Conservation (phyloP, 2,113 vertebrate species). For the Paramormyrops kingsleyae region DNA sequence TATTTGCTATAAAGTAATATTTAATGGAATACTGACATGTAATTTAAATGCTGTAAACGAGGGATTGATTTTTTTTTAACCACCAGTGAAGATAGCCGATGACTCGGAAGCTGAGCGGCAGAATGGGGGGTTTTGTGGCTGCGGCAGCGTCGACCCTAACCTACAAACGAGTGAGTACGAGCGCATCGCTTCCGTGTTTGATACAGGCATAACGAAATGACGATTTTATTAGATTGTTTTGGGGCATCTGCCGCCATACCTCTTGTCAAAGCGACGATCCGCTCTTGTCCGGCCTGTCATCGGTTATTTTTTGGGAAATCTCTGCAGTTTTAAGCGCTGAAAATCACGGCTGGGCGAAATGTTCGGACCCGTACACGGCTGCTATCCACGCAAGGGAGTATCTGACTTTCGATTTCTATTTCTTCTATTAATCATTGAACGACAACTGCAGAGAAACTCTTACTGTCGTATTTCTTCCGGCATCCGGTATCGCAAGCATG, state of each 20-base stretch:
- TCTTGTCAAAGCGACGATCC: not conserved
- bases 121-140: not conserved
- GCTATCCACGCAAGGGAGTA: not conserved
- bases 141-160: not conserved
- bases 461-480: not conserved
- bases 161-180: not conserved
- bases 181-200: not conserved
- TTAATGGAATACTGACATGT: not conserved
- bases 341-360: not conserved
- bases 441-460: not conserved
- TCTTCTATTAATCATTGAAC: not conserved
- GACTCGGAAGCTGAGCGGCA: not conserved
- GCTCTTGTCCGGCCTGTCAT: not conserved
- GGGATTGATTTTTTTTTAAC: not conserved
- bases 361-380: not conserved
- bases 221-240: not conserved
- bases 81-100: not conserved
- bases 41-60: not conserved
- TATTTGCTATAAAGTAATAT: not conserved
- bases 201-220: not conserved
- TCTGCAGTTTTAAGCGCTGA: not conserved
- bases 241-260: not conserved
- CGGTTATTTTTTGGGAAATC: not conserved
- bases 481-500: not conserved
- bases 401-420: not conserved